These are phyloP conservation scores for Pelodiscus sinensis DNA, from an alignment of 2,113 vertebrate species.

Conservation along the genomic window DNA sequence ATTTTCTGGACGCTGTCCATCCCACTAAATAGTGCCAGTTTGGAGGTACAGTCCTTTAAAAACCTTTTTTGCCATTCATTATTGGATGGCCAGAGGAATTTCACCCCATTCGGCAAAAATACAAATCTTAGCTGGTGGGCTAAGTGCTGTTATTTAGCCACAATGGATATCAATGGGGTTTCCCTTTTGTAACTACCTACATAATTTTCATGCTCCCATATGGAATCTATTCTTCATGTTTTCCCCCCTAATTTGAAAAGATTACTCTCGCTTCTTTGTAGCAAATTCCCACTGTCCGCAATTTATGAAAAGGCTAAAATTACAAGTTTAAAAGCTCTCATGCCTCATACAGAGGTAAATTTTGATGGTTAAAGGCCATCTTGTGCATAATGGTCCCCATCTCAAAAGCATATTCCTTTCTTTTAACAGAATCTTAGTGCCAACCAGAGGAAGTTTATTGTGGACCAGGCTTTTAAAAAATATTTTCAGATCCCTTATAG, in stretches of 20 bases:
- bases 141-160: slow-evolving; percentile 39
- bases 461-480: background rate
- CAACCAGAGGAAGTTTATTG: background rate
- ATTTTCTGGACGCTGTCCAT: background rate
- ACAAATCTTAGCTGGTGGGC: slow-evolving; percentile 8
- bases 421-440: slow-evolving; percentile 9
- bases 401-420: background rate
- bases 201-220: slow-evolving; percentile 37
- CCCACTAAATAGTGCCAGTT: background rate
- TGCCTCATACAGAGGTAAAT: background rate
- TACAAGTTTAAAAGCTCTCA: slow-evolving; percentile 49
- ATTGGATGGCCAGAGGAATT: slow-evolving; percentile 23
- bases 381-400: background rate
- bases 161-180: slow-evolving; percentile 25
- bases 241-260: slow-evolving; percentile 63
- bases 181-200: slow-evolving; percentile 53
- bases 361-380: slow-evolving; percentile 28
- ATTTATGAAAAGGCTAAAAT: slow-evolving; percentile 62
- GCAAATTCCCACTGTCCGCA: slow-evolving; percentile 62
- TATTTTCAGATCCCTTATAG: background rate
- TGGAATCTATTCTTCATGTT: slow-evolving; percentile 58
- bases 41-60: slow-evolving; percentile 31
- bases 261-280: slow-evolving; percentile 68
- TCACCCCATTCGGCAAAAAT: slow-evolving; percentile 41
- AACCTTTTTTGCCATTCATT: slow-evolving; percentile 15